These are phyloP conservation scores for Ennomos quercinarius DNA, from an alignment of 2,888 invertebrate species.

Conservation along the genomic window DNA sequence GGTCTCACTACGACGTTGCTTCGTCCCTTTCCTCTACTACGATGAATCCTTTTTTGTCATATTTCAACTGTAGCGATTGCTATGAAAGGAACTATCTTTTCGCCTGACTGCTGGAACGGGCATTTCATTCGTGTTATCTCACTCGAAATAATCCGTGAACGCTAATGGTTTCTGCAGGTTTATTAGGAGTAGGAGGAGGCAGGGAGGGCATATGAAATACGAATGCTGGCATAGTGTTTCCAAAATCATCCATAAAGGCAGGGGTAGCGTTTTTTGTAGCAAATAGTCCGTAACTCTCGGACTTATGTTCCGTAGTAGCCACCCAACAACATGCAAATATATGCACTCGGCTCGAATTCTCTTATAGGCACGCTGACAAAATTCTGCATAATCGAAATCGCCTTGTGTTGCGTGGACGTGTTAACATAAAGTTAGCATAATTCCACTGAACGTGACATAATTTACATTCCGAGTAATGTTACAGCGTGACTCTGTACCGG, in stretches of 20 bases:
- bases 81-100: conserved; percentile 2
- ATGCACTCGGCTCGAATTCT: conserved; percentile 36
- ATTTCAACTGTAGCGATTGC: conserved; percentile 19
- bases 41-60: conserved; percentile 41
- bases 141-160: no score
- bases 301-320: conserved; percentile 27
- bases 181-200: no score
- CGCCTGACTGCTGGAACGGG: background rate
- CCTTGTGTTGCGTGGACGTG: conserved; percentile 46
- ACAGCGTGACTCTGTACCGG: conserved; percentile 14
- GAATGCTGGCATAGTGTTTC: conserved; percentile 27
- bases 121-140: background rate
- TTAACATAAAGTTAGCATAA: conserved; percentile 50
- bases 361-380: conserved; percentile 45
- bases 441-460: conserved; percentile 50
- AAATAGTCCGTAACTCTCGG: conserved; percentile 36
- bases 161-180: no score
- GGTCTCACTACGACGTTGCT: conserved; percentile 32
- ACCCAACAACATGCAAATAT: conserved; percentile 42
- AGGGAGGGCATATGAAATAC: background rate
- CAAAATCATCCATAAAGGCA: conserved; percentile 40
- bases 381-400: conserved; percentile 48
- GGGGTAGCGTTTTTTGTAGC: conserved; percentile 51
- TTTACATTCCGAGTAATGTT: conserved; percentile 40
- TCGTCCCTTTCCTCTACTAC: conserved; percentile 10